Evolutionary conservation across 2,797 vertebrate species (phyloP).

Genomic region (Amblyopsis hoosieri): DNA sequence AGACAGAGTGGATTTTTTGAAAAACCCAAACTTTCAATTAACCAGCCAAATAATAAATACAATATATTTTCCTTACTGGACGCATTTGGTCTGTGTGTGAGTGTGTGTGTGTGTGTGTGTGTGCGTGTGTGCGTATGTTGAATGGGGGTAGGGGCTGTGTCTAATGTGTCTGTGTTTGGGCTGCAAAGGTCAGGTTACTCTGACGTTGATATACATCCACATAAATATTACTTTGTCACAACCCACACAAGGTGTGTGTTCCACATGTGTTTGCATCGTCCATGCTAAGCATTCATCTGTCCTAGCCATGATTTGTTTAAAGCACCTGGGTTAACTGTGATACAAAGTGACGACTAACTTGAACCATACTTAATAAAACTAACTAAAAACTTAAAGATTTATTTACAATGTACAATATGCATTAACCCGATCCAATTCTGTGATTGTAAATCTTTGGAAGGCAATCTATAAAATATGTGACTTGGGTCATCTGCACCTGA

Average conservation of each 20-base stretch:
- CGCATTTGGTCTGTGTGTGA: not conserved
- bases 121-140: conserved; percentile 3
- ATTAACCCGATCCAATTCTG: no score
- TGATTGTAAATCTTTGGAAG: no score
- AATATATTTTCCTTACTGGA: not conserved
- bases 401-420: no score
- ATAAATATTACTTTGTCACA: not conserved
- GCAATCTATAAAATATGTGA: no score
- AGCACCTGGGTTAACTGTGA: not conserved
- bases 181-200: not conserved
- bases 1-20: conserved; percentile 12
- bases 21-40: conserved; percentile 27
- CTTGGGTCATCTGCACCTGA: not conserved
- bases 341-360: conserved; percentile 2
- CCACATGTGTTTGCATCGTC: no score
- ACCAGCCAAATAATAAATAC: conserved; percentile 25
- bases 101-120: not conserved
- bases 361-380: not conserved
- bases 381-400: no score
- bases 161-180: not conserved
- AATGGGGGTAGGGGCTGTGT: not conserved
- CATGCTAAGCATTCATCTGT: not conserved
- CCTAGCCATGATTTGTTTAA: not conserved
- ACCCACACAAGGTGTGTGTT: no score
- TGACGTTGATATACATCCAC: not conserved